A percentile compares a stretch with the other conserved stretches of the same genome.
Conservation (phyloP, 1,140 invertebrate genomes). For the Bombus soroeensis region DNA sequence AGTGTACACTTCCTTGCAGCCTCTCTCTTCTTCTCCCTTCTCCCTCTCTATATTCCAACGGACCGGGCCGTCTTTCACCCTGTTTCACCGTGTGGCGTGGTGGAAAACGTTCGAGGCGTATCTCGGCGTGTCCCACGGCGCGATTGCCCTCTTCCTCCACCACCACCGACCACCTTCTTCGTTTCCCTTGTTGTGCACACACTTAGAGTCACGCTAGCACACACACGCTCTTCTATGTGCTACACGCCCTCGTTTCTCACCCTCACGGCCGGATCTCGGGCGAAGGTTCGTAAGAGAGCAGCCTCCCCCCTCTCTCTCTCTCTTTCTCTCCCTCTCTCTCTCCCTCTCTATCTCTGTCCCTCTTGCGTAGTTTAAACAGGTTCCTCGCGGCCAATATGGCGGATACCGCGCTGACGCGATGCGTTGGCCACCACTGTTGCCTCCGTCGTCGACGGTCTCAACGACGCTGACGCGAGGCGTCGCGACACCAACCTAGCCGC, state of each 20-base stretch:
- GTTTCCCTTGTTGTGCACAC: background rate
- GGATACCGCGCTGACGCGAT: constrained; percentile 59
- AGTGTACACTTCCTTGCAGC: constrained; percentile 32
- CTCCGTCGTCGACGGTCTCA: constrained; percentile 49
- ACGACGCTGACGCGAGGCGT: constrained; percentile 68
- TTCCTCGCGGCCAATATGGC: constrained; percentile 63
- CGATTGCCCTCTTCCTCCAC: constrained; percentile 30
- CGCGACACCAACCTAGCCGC: constrained; percentile 69
- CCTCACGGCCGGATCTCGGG: background rate
- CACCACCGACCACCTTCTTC: constrained; percentile 27
- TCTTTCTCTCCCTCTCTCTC: too few relatives aligned
- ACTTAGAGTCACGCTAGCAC: background rate
- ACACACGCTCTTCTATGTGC: background rate
- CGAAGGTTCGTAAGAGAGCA: background rate
- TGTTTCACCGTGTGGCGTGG: constrained; percentile 19
- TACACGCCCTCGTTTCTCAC: constrained; percentile 32
- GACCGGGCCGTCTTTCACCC: background rate
- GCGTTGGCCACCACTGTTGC: constrained; percentile 61
- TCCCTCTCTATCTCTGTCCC: background rate
- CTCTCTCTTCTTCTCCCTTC: constrained; percentile 13
- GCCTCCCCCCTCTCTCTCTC: too few relatives aligned
- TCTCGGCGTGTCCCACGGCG: constrained; percentile 14
- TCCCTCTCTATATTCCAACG: background rate
- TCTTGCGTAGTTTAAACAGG: background rate
- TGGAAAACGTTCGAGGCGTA: constrained; percentile 45